A percentile compares a stretch with the other conserved stretches of the same genome.
Evolutionary conservation across 2,888 invertebrate species (phyloP).

Genomic region (Mythimna impura): DNA sequence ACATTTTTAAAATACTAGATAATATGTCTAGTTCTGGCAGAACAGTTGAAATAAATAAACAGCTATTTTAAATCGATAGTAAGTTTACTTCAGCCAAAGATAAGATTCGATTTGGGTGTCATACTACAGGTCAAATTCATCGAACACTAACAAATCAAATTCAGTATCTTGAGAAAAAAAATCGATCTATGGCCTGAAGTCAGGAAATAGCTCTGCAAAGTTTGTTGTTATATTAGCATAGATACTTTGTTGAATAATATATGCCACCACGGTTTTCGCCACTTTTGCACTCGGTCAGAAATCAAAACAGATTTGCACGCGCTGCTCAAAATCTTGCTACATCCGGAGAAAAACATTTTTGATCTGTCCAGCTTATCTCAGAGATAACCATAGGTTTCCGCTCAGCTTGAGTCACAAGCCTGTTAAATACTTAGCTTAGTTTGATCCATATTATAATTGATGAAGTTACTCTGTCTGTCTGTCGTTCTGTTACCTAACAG

Average conservation of each 20-base stretch:
- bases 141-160: no score
- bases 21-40: not conserved
- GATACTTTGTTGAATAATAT: not conserved
- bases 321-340: not conserved
- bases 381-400: not conserved
- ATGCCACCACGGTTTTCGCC: not conserved
- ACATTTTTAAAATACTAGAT: no score
- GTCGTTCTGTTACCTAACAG: no score
- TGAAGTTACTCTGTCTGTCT: no score
- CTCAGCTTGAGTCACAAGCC: not conserved
- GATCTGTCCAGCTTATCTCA: constrained; percentile 3
- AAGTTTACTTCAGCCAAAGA: no score
- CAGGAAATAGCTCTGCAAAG: no score
- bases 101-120: not conserved
- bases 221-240: not conserved
- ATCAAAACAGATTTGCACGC: not conserved
- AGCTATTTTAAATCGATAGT: not conserved
- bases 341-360: not conserved
- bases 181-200: no score
- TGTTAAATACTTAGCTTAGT: not conserved
- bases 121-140: not conserved
- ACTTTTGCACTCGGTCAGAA: constrained; percentile 1
- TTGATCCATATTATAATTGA: not conserved
- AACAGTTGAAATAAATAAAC: not conserved
- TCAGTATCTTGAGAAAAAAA: no score